Evolutionary conservation across 64 coral and sea anemone genomes (phyloP).

Genomic region (Stichodactyla mertensii): DNA sequence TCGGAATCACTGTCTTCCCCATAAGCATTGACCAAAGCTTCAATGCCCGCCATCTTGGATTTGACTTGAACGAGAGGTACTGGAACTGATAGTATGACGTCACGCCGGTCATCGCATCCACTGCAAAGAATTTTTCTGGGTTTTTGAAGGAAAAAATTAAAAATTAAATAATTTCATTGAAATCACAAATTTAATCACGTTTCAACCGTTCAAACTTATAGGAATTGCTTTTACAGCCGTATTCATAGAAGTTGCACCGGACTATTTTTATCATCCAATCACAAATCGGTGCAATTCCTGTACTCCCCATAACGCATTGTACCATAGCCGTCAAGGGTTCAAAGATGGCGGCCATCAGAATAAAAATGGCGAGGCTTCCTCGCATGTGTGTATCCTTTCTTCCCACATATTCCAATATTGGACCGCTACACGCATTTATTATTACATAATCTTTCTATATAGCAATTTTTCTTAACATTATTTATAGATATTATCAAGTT

Average conservation of each 20-base stretch:
- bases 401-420: neutral
- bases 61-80: neutral
- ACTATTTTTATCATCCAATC: too few species aligned
- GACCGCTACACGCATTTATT: neutral
- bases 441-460: neutral
- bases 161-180: too few species aligned
- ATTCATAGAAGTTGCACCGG: too few species aligned
- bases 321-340: neutral
- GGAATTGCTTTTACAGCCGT: too few species aligned
- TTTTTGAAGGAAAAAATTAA: too few species aligned
- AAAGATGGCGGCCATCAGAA: conserved; percentile 1
- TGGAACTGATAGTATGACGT: conserved; percentile 5
- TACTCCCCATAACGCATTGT: too few species aligned
- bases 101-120: neutral
- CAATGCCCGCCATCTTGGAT: conserved; percentile 92
- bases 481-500: neutral
- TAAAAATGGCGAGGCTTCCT: neutral
- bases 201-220: too few species aligned
- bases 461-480: neutral
- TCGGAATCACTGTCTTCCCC: conserved; percentile 85
- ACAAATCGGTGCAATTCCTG: too few species aligned
- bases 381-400: neutral
- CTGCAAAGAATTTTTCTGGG: too few species aligned
- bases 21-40: conserved; percentile 69
- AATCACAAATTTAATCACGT: too few species aligned